Conservation (phyloP, 1,140 invertebrate genomes). For the Euwallacea fornicatus region DNA sequence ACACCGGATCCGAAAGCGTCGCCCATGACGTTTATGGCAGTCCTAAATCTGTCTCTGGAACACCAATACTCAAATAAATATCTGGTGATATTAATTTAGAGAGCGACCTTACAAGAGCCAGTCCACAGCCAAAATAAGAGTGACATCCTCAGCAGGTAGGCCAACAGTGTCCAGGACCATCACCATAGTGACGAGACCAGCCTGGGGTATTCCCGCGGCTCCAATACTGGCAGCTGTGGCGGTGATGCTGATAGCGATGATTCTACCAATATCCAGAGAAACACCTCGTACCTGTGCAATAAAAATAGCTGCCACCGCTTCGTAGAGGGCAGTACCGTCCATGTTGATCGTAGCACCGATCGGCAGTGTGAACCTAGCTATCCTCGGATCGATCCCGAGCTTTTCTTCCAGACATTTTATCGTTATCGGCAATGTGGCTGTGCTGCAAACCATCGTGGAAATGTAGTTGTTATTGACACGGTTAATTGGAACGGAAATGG, state of each 20-base stretch:
- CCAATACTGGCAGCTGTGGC: conserved; percentile 87
- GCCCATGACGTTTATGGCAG: conserved; percentile 85
- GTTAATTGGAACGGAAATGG: too few species aligned
- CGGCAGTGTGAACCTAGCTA: conserved; percentile 82
- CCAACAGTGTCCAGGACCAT: conserved; percentile 84
- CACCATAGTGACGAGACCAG: conserved; percentile 81
- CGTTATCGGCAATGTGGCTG: conserved; percentile 73
- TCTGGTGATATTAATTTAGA: neutral
- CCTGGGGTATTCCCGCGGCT: conserved; percentile 87
- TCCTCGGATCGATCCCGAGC: conserved; percentile 71
- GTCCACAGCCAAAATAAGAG: conserved; percentile 81
- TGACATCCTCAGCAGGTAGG: conserved; percentile 79
- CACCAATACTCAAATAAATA: neutral
- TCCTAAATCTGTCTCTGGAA: conserved; percentile 81
- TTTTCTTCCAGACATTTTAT: conserved; percentile 78
- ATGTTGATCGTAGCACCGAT: conserved; percentile 86
- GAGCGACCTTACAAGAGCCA: conserved; percentile 77
- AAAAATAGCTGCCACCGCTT: conserved; percentile 83
- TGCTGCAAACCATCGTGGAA: conserved; percentile 54
- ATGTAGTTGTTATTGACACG: too few species aligned
- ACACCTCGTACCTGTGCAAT: conserved; percentile 75
- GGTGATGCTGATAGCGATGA: conserved; percentile 66
- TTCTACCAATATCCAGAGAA: conserved; percentile 66
- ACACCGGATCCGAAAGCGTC: conserved; percentile 87
- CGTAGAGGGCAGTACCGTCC: conserved; percentile 84